phyloP scores from a whole-genome alignment of 1,140 invertebrate species.

The Scaptomyza montana region DNA sequence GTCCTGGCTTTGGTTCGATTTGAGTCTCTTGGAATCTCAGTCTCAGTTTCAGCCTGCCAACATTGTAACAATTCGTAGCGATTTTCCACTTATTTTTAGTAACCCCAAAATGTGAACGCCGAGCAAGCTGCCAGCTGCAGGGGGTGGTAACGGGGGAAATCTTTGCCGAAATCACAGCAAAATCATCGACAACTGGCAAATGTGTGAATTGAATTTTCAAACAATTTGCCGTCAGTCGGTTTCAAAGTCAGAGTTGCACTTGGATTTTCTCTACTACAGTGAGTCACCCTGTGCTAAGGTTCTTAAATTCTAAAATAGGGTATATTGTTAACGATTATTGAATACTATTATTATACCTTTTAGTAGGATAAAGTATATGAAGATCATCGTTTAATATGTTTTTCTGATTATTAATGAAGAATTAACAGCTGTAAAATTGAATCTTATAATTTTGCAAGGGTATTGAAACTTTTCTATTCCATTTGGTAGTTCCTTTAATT shows the following conservation, averaged over 20 bases:
- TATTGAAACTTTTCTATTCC: conserved; percentile 40
- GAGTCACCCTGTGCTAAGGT: conserved; percentile 3
- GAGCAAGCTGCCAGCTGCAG: not conserved
- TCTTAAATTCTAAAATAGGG: not conserved
- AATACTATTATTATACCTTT: too few species aligned
- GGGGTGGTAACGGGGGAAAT: not conserved
- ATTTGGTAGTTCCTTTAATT: not conserved
- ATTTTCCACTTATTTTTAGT: conserved; percentile 77
- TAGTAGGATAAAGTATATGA: too few species aligned
- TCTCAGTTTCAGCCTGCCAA: conserved; percentile 15
- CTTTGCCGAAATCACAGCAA: conserved; percentile 69
- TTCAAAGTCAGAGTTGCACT: conserved; percentile 51
- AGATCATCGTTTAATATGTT: too few species aligned
- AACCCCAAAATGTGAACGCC: conserved; percentile 39
- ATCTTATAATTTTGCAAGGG: conserved; percentile 1
- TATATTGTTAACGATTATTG: not conserved
- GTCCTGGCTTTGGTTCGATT: conserved; percentile 13
- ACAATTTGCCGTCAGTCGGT: conserved; percentile 65
- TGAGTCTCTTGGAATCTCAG: conserved; percentile 16
- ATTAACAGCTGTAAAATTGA: too few species aligned
- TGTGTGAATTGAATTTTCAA: conserved; percentile 82
- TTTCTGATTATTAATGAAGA: too few species aligned
- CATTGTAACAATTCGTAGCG: conserved; percentile 77
- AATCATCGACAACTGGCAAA: conserved; percentile 81
- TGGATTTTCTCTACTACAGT: not conserved